phyloP scores from a whole-genome alignment of 2,113 vertebrate species.

The Daubentonia madagascariensis region DNA sequence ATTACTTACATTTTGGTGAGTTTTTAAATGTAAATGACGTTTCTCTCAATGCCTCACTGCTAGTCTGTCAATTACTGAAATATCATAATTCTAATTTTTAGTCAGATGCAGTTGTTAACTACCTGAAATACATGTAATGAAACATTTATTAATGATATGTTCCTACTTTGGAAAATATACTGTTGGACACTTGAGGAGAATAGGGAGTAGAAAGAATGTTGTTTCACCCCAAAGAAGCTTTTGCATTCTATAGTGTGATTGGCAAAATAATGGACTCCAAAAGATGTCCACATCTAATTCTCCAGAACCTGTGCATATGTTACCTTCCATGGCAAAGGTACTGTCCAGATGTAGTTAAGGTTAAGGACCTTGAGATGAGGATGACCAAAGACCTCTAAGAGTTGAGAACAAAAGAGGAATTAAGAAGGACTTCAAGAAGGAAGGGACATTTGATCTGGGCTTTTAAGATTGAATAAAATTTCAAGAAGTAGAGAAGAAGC shows the following conservation, averaged over 20 bases:
- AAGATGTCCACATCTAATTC: background rate
- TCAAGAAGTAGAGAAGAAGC: background rate
- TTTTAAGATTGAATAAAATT: background rate
- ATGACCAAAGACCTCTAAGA: background rate
- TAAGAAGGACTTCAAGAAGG: background rate
- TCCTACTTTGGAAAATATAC: background rate
- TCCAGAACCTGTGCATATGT: background rate
- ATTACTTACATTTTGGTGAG: background rate
- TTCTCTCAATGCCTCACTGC: background rate
- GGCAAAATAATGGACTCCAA: background rate
- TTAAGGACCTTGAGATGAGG: background rate
- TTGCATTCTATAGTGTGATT: background rate
- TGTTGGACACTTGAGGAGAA: background rate
- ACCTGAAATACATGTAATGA: background rate
- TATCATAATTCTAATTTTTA: background rate
- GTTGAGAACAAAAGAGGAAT: background rate
- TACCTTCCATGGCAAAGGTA: background rate
- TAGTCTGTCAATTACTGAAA: background rate
- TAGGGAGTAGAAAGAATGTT: background rate
- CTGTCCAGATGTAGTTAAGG: background rate
- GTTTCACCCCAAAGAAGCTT: background rate
- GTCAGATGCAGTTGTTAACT: background rate
- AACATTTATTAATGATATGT: background rate
- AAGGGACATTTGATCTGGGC: background rate
- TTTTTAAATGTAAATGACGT: background rate